Percentiles rank a stretch among this genome's conserved stretches.
Evolutionary conservation across 2,797 vertebrate species (phyloP).

Genomic region (Rhinogobio ventralis): DNA sequence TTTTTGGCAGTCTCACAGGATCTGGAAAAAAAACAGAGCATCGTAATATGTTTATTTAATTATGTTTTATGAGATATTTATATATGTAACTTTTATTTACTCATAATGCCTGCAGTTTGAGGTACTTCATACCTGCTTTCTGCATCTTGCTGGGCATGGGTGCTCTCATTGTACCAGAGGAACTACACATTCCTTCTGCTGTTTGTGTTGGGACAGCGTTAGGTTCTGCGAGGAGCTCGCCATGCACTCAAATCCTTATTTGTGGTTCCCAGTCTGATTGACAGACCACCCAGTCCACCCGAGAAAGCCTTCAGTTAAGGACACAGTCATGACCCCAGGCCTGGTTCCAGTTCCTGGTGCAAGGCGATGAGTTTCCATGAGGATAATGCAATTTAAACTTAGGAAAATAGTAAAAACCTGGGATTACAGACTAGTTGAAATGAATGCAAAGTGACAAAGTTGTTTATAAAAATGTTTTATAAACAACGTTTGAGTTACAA

Average conservation of each 20-base stretch:
- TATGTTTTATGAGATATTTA: conserved; percentile 57
- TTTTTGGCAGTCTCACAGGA: conserved; percentile 62
- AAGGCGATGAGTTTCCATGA: conserved; percentile 37
- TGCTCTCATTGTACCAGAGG: conserved; percentile 45
- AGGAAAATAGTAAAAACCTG: conserved; percentile 11
- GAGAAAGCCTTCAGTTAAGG: conserved; percentile 46
- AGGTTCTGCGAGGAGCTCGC: conserved; percentile 49
- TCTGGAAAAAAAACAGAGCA: conserved; percentile 64
- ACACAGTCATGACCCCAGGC: conserved; percentile 41
- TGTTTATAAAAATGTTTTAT: background rate
- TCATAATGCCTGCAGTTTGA: conserved; percentile 53
- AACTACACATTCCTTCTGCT: conserved; percentile 61
- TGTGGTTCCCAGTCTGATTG: conserved; percentile 58
- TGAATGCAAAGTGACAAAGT: conserved; percentile 14
- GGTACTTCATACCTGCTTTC: conserved; percentile 51
- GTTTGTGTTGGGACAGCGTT: conserved; percentile 62
- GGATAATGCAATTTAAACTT: conserved; percentile 22
- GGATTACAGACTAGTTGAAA: conserved; percentile 36
- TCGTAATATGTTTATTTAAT: conserved; percentile 56
- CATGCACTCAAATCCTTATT: conserved; percentile 51
- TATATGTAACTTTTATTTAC: conserved; percentile 57
- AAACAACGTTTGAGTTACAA: background rate
- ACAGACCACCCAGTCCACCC: conserved; percentile 62
- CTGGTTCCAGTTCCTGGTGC: conserved; percentile 30
- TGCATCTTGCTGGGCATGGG: conserved; percentile 42